Evolutionary conservation across 2,797 vertebrate genomes (phyloP), one percentile per base, ranked within the genome.

Genomic region (Artibeus jamaicensis): DNA sequence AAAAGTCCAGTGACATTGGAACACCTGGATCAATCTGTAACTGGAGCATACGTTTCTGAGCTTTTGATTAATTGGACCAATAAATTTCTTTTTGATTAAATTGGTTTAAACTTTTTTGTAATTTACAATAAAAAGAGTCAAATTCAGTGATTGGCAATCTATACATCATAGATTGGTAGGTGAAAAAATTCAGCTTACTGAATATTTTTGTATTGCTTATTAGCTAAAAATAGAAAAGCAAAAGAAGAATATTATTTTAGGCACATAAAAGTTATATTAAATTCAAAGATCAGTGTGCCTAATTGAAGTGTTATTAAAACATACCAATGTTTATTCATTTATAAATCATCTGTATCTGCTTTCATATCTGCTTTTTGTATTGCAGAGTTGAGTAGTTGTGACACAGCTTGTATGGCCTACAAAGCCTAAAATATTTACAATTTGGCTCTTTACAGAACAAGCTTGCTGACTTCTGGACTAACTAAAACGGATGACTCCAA

Each of bases 371-470:
- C n/a, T n/a, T n/a, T n/a, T n/a, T n/a, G n/a, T n/a, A 21, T 44
- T 26, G 55, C 73, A 95, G 19, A 73, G 18, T 59, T 96, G 65
- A 93, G 29, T 91, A 86, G 50, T 65, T 93, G 26, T 86, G 79
- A 96, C 42, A 86, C 42, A 82, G 42, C 86, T 44, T 92, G 2
- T 46, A 79, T 81, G 65, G 21, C 19, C 5, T 46, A 77, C 14
- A 95, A 85, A 94, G 4, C 1, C 26, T 84, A 76, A 93, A 79
- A 88, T 90, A 89, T 95, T 95, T 97, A 50, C 12, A 76, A 34
- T 94, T 84, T 95, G 14, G 39, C 46, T 29, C 26, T 93, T 96
- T 89, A 29, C 19, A 68, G 32, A 79, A 87, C 92, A 95, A 9
- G 10, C 44, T 93, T 96, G 19, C 46, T 89, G n/a, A 84, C 39